A percentile compares a stretch with the other conserved stretches of the same genome.
These are phyloP conservation scores for Agapornis canus DNA, from an alignment of 2,797 vertebrate genomes.

Conservation along the genomic window DNA sequence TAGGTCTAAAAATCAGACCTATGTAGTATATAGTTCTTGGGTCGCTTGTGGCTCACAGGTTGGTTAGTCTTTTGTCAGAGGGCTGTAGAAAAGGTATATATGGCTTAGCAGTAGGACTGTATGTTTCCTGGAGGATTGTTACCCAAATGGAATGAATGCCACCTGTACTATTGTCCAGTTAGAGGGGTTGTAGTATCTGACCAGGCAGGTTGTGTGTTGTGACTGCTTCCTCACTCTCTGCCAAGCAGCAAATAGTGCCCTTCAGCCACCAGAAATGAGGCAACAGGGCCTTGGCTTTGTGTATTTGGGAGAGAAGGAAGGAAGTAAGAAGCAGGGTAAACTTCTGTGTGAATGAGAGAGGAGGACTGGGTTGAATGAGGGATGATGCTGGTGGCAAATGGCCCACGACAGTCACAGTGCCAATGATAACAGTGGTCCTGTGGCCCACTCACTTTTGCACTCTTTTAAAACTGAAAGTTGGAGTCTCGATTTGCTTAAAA, in stretches of 20 bases:
- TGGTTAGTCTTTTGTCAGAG: background rate
- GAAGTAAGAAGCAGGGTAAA: background rate
- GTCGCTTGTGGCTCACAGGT: background rate
- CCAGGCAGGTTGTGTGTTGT: background rate
- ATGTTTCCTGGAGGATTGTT: background rate
- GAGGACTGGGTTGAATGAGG: background rate
- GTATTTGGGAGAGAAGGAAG: background rate
- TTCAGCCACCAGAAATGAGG: background rate
- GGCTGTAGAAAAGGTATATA: background rate
- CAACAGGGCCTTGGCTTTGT: background rate
- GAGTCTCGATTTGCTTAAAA: background rate
- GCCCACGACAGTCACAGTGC: background rate
- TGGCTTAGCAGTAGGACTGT: background rate
- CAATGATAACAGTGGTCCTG: background rate
- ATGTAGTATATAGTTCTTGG: background rate
- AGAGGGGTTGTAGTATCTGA: background rate
- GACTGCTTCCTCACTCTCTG: background rate
- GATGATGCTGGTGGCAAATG: background rate
- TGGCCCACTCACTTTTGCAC: background rate
- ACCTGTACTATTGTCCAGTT: rapidly evolving
- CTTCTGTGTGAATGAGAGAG: background rate
- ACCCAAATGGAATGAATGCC: background rate
- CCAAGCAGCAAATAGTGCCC: background rate
- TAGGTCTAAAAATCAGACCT: background rate
- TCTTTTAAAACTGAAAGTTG: background rate